Conservation (phyloP, 2,888 invertebrate species). For the Stramonita haemastoma region DNA sequence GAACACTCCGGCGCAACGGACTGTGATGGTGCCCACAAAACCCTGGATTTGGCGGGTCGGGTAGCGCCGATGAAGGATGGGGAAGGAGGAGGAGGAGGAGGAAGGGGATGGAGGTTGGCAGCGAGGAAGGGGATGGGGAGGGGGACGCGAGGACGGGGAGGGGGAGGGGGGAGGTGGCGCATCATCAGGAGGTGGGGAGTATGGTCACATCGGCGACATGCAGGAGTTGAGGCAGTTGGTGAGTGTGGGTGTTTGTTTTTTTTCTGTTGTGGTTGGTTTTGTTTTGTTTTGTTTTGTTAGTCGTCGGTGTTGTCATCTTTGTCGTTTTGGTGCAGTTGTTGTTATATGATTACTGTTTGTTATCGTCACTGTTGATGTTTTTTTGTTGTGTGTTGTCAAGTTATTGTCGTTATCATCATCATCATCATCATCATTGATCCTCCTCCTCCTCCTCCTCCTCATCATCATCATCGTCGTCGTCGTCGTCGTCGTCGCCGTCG, state of each 20-base stretch:
- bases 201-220: slow-evolving; percentile 16
- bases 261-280: not conserved
- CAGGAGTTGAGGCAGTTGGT: slow-evolving; percentile 34
- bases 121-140: not conserved
- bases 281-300: not conserved
- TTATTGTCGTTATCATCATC: not conserved
- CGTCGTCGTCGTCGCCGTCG: too few relatives aligned
- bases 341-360: too few relatives aligned
- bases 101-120: not conserved
- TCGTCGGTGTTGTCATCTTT: too few relatives aligned
- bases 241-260: not conserved
- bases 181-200: not conserved
- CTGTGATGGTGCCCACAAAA: not conserved
- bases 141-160: not conserved
- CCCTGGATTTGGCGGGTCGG: not conserved
- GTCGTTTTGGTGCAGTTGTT: too few relatives aligned
- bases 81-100: not conserved
- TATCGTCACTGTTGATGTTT: too few relatives aligned
- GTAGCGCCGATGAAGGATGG: not conserved
- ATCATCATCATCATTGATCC: too few relatives aligned
- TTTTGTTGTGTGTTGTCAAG: too few relatives aligned
- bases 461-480: too few relatives aligned
- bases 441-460: too few relatives aligned
- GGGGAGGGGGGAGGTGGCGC: not conserved
- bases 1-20: not conserved